A percentile compares a stretch with the other conserved stretches of the same genome.
Conservation (phyloP, 2,888 invertebrate species). For the Ectobius pallidus region DNA sequence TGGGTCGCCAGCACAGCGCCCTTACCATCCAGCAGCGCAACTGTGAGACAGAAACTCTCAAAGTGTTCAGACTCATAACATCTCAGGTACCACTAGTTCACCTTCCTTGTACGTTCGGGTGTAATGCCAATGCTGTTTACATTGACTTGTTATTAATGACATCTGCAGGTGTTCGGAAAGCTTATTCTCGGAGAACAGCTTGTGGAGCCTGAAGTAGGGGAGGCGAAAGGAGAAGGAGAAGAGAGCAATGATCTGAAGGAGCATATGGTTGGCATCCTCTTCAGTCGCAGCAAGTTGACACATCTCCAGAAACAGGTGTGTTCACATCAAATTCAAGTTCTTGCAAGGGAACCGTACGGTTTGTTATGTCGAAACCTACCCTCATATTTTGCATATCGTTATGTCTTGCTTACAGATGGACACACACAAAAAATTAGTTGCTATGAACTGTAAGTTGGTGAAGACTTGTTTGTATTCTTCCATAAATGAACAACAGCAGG, state of each 20-base stretch:
- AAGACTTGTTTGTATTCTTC: too few relatives aligned
- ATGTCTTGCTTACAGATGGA: too few relatives aligned
- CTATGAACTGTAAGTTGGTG: too few relatives aligned
- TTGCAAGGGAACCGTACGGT: too few relatives aligned
- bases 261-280: conserved; percentile 95
- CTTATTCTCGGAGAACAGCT: conserved; percentile 73
- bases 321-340: too few relatives aligned
- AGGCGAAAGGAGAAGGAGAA: conserved; percentile 53
- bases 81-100: conserved; percentile 67
- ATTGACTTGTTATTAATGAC: conserved; percentile 45
- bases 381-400: too few relatives aligned
- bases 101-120: too few relatives aligned
- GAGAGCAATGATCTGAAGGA: conserved; percentile 79
- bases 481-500: too few relatives aligned
- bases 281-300: conserved; percentile 91
- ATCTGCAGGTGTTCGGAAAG: conserved; percentile 94
- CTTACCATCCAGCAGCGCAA: conserved; percentile 79
- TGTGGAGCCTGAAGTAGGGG: conserved; percentile 52
- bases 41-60: conserved; percentile 89
- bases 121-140: too few relatives aligned
- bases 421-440: too few relatives aligned
- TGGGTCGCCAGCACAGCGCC: conserved; percentile 58
- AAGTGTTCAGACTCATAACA: conserved; percentile 90
- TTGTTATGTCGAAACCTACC: too few relatives aligned
- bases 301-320: conserved; percentile 89